Evolutionary conservation across 2,113 vertebrate genomes (phyloP).

Genomic region (Chaetodon trifascialis): DNA sequence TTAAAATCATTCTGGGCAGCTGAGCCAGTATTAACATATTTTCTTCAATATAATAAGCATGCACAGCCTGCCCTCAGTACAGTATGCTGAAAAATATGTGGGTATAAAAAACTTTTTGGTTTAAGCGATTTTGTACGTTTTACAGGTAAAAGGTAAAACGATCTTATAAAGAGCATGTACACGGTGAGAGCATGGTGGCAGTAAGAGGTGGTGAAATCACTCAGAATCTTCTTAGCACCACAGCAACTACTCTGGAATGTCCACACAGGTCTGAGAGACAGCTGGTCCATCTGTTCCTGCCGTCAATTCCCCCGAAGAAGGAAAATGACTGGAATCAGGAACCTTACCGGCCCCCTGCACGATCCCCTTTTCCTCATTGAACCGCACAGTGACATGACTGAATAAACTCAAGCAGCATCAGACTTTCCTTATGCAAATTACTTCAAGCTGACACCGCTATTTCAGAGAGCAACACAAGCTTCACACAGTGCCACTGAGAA

Average conservation of each 20-base stretch:
- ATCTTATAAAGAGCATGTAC: slow-evolving; percentile 8
- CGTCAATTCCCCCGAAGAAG: slow-evolving; percentile 58
- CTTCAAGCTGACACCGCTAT: slow-evolving; percentile 31
- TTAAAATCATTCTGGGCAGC: slow-evolving; percentile 70
- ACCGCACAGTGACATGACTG: slow-evolving; percentile 32
- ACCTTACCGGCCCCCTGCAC: slow-evolving; percentile 42
- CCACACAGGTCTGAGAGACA: slow-evolving; percentile 76
- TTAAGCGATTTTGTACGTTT: neutral
- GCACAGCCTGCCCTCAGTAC: slow-evolving; percentile 42
- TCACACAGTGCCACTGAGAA: slow-evolving; percentile 22
- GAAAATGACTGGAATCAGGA: slow-evolving; percentile 74
- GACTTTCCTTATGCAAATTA: slow-evolving; percentile 41
- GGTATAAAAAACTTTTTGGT: neutral
- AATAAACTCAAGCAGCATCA: slow-evolving; percentile 21
- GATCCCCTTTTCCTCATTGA: slow-evolving; percentile 51
- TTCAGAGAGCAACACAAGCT: slow-evolving; percentile 42
- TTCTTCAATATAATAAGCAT: slow-evolving; percentile 58
- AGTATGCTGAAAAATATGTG: neutral
- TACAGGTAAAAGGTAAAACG: slow-evolving; percentile 15
- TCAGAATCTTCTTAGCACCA: slow-evolving; percentile 54
- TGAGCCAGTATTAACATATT: slow-evolving; percentile 74
- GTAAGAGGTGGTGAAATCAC: slow-evolving; percentile 34
- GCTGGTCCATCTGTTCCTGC: slow-evolving; percentile 80
- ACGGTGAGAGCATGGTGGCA: neutral
- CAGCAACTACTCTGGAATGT: slow-evolving; percentile 77